Evolutionary conservation across 2,888 invertebrate species (phyloP).

Genomic region (Lochmaea capreae): DNA sequence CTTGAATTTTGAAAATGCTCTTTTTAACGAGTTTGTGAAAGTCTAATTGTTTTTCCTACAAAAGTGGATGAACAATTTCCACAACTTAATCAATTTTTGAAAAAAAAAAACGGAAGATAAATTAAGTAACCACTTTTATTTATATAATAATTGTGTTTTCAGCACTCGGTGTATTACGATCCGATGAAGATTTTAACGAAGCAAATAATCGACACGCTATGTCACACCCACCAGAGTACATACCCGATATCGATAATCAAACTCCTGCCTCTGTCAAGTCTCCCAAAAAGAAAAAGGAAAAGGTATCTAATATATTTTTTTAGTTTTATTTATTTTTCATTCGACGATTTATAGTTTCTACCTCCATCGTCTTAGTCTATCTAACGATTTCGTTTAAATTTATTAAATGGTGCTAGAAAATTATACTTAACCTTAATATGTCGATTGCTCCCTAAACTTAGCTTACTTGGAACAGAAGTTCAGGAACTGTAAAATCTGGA

Average conservation of each 20-base stretch:
- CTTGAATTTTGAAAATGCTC: no score
- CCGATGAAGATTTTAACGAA: slow-evolving; percentile 73
- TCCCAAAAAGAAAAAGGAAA: slow-evolving; percentile 77
- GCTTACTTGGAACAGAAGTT: slow-evolving; percentile 59
- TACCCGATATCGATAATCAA: slow-evolving; percentile 72
- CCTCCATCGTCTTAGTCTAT: no score
- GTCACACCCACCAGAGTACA: slow-evolving; percentile 85
- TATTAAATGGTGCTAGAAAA: not conserved
- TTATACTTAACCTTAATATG: slow-evolving; percentile 42
- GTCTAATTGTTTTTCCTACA: no score
- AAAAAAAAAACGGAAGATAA: no score
- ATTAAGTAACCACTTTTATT: no score
- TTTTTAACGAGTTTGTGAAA: no score
- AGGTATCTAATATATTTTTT: slow-evolving; percentile 63
- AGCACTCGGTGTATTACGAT: slow-evolving; percentile 77
- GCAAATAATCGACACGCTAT: slow-evolving; percentile 88
- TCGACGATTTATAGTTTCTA: no score
- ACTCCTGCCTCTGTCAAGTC: slow-evolving; percentile 71
- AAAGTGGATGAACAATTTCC: no score
- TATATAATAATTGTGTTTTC: slow-evolving; percentile 50
- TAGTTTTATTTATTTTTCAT: no score
- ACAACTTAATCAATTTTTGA: no score
- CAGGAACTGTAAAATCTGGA: slow-evolving; percentile 81
- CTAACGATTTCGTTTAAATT: not conserved
- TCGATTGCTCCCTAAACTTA: slow-evolving; percentile 33